These are phyloP conservation scores for Thamnophis elegans DNA, from an alignment of 2,797 vertebrate genomes.

Conservation along the genomic window DNA sequence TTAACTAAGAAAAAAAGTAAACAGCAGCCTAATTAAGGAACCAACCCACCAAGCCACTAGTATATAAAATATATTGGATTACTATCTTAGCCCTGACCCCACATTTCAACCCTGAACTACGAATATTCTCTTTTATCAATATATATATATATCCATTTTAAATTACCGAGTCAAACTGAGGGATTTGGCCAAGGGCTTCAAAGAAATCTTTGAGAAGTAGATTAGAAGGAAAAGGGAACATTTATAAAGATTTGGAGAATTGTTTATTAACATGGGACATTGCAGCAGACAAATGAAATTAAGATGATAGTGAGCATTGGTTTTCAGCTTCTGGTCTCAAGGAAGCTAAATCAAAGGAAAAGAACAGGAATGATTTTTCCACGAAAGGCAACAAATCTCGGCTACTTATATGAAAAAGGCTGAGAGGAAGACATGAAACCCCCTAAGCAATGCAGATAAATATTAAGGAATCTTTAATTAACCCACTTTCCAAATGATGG, in stretches of 20 bases:
- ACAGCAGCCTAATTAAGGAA: background rate
- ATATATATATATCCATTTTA: too few relatives aligned
- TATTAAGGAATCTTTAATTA: background rate
- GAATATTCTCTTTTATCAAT: too few relatives aligned
- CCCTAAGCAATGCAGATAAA: background rate
- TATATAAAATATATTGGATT: background rate
- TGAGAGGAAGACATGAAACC: background rate
- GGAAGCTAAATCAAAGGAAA: background rate
- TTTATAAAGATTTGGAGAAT: too few relatives aligned
- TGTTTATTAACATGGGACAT: background rate
- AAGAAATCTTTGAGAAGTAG: too few relatives aligned
- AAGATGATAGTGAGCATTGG: background rate
- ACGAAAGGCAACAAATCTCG: background rate
- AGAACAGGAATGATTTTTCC: background rate
- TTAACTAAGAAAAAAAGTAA: background rate
- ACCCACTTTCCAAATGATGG: background rate
- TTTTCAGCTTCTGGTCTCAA: background rate
- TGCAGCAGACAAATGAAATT: background rate
- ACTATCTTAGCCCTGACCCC: background rate
- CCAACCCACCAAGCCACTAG: background rate
- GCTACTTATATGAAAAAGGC: background rate
- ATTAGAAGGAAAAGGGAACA: too few relatives aligned
- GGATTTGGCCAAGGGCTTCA: too few relatives aligned
- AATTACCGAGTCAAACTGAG: too few relatives aligned
- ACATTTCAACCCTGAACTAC: too few relatives aligned